A percentile compares a stretch with the other conserved stretches of the same genome.
Conservation (phyloP, 2,113 vertebrate species). For the Thryonomys swinderianus region DNA sequence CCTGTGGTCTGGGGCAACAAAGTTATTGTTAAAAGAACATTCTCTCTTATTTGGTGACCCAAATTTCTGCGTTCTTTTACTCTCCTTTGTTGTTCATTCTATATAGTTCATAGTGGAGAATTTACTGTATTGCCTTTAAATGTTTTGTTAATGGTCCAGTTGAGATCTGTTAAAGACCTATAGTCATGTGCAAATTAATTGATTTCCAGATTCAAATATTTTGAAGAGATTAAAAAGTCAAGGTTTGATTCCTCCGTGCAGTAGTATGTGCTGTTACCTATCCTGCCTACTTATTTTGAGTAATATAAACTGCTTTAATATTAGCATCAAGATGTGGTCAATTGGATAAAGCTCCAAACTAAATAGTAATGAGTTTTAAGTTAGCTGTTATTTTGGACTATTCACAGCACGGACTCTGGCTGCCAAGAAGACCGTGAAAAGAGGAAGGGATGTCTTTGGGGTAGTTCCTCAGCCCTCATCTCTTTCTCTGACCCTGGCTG, state of each 20-base stretch:
- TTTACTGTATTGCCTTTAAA: constrained; percentile 22
- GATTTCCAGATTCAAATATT: constrained; percentile 29
- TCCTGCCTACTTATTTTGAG: background rate
- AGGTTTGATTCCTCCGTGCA: constrained; percentile 8
- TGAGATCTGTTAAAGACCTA: background rate
- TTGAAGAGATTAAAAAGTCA: constrained; percentile 31
- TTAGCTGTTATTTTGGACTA: background rate
- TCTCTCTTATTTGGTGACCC: background rate
- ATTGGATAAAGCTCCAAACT: constrained; percentile 7
- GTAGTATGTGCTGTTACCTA: background rate
- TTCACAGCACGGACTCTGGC: background rate
- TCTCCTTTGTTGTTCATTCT: constrained; percentile 65
- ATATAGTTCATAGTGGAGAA: background rate
- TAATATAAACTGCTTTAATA: constrained; percentile 3
- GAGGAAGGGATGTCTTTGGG: background rate
- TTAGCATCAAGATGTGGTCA: constrained; percentile 32
- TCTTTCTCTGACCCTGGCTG: background rate
- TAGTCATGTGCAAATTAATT: background rate
- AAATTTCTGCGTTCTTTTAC: constrained; percentile 37
- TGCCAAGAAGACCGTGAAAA: background rate
- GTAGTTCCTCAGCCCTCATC: background rate
- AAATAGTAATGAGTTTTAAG: constrained; percentile 13
- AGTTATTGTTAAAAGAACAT: constrained; percentile 33
- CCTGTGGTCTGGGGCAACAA: constrained; percentile 36
- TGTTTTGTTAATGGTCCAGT: background rate